These are phyloP conservation scores for Steinernema khuongi DNA, from an alignment of 1,140 invertebrate species.

Conservation along the genomic window DNA sequence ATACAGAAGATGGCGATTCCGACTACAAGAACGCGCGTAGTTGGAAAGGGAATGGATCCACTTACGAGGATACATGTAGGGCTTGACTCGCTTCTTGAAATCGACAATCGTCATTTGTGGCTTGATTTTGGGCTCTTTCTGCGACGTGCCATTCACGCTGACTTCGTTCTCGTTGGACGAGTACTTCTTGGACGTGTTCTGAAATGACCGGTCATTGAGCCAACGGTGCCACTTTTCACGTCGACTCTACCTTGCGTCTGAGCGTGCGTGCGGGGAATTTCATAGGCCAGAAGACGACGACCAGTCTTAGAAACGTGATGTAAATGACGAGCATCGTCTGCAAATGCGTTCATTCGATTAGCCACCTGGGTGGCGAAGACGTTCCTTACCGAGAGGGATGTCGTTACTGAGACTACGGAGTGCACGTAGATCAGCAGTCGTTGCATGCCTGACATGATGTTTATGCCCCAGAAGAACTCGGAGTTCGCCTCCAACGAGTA, in stretches of 20 bases:
- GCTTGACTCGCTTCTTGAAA: not conserved
- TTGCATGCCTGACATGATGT: constrained; percentile 31
- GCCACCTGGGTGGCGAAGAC: not conserved
- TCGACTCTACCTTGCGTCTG: constrained; percentile 16
- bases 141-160: not conserved
- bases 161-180: not conserved
- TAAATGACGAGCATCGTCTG: constrained; percentile 39
- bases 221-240: not conserved
- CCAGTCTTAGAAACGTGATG: constrained; percentile 30
- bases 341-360: not conserved
- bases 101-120: not conserved
- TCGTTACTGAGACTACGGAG: not conserved
- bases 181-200: constrained; percentile 18
- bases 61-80: constrained; percentile 7
- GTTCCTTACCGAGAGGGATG: constrained; percentile 3
- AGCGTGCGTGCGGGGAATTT: constrained; percentile 28
- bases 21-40: too few relatives aligned
- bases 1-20: not conserved
- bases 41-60: not conserved
- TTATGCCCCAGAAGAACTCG: constrained; percentile 25
- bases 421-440: not conserved
- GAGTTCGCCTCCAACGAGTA: constrained; percentile 36
- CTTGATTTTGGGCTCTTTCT: not conserved
- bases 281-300: constrained; percentile 33
- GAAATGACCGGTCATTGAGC: not conserved